Conservation (phyloP, 2,113 vertebrate species). For the Erythrocebus patas region DNA sequence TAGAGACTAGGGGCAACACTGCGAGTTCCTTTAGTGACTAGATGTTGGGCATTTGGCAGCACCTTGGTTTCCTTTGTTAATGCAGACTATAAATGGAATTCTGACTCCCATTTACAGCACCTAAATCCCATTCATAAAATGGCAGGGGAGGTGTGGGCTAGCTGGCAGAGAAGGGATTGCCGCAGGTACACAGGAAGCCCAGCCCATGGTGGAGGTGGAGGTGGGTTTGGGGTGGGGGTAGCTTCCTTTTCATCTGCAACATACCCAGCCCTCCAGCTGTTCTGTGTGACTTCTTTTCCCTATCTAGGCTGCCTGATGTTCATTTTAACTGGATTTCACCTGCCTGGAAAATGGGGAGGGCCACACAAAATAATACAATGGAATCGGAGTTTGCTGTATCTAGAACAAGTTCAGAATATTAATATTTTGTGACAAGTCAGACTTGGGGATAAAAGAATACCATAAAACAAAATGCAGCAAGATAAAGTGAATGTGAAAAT, state of each 20-base stretch:
- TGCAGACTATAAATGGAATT: background rate
- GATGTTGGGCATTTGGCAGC: background rate
- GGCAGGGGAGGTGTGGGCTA: background rate
- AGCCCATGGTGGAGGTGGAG: background rate
- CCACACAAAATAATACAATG: background rate
- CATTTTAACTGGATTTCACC: background rate
- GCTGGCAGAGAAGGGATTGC: background rate
- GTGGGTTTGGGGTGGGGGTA: no score
- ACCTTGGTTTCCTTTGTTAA: background rate
- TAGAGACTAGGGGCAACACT: background rate
- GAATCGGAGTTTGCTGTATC: background rate
- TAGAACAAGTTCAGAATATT: conserved; percentile 17
- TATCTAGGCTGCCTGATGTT: background rate
- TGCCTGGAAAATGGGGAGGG: background rate
- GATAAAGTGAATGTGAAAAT: background rate
- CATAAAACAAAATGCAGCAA: background rate
- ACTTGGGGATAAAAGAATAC: background rate
- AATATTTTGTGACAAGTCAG: background rate
- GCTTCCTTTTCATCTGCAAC: background rate
- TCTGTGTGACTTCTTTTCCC: background rate
- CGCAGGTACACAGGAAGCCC: background rate
- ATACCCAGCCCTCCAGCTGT: background rate
- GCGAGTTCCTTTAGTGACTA: background rate
- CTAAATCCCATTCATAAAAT: background rate
- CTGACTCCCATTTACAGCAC: background rate